phyloP scores from a whole-genome alignment of 2,888 invertebrate species.

The Parnassius mnemosyne region DNA sequence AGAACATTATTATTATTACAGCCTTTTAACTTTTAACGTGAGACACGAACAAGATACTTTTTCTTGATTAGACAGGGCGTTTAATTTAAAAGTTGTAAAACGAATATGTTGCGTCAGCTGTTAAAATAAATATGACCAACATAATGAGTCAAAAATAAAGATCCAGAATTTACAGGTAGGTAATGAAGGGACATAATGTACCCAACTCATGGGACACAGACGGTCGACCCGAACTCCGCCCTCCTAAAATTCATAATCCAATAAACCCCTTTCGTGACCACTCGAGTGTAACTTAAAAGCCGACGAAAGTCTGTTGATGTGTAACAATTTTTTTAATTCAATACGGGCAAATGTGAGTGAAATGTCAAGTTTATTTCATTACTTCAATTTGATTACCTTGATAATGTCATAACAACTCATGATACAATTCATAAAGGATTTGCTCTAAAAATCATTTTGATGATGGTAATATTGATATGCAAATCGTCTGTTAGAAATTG shows the following conservation, averaged over 20 bases:
- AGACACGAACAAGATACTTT: too few species aligned
- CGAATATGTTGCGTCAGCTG: conserved; percentile 18
- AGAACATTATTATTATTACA: too few species aligned
- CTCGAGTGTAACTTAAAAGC: conserved; percentile 46
- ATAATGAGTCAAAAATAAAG: conserved; percentile 30
- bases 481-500: too few species aligned
- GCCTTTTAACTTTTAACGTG: too few species aligned
- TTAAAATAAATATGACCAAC: conserved; percentile 33
- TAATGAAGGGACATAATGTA: conserved; percentile 33
- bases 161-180: conserved; percentile 27
- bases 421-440: too few species aligned
- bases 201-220: conserved; percentile 43
- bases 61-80: too few species aligned
- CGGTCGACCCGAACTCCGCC: conserved; percentile 53
- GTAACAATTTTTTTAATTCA: conserved; percentile 17
- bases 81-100: background rate
- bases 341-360: conserved; percentile 2
- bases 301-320: conserved; percentile 29
- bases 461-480: too few species aligned
- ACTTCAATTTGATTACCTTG: background rate
- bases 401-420: background rate
- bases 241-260: conserved; percentile 72
- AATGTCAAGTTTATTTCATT: background rate
- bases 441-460: too few species aligned
- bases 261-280: conserved; percentile 59